Conservation (phyloP, 2,888 invertebrate species). For the Leptopterna dolabrata region DNA sequence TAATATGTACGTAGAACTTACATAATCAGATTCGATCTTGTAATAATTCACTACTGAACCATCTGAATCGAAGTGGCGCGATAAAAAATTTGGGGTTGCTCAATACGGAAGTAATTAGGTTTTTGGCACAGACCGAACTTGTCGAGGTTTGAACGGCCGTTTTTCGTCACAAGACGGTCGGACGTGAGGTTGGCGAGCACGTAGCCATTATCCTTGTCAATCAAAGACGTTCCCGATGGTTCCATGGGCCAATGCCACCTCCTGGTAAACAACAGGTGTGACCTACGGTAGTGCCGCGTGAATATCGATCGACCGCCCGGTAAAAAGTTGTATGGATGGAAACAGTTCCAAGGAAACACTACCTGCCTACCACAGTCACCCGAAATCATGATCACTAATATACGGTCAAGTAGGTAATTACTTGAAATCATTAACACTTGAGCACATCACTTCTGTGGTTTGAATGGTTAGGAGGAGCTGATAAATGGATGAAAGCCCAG, state of each 20-base stretch:
- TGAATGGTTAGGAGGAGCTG: no score
- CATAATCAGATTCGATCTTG: no score
- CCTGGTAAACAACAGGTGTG: slow-evolving; percentile 20
- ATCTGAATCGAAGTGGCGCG: no score
- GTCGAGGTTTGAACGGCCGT: neutral
- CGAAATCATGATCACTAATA: no score
- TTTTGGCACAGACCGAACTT: neutral
- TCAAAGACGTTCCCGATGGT: slow-evolving; percentile 14
- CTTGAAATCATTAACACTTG: no score
- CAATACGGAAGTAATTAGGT: neutral
- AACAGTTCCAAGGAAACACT: no score
- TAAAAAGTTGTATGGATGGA: neutral
- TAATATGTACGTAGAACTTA: no score
- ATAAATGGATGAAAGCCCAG: no score
- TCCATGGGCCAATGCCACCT: neutral
- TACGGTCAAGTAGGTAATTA: no score
- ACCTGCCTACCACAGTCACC: no score
- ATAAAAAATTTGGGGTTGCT: neutral
- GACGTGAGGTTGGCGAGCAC: slow-evolving; percentile 15
- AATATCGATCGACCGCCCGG: neutral
- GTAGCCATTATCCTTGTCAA: slow-evolving; percentile 45
- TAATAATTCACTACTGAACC: no score
- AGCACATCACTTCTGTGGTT: no score
- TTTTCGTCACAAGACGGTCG: neutral
- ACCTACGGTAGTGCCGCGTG: neutral